These are phyloP conservation scores for Eilema sororculum DNA, from an alignment of 2,888 invertebrate genomes.

Conservation along the genomic window DNA sequence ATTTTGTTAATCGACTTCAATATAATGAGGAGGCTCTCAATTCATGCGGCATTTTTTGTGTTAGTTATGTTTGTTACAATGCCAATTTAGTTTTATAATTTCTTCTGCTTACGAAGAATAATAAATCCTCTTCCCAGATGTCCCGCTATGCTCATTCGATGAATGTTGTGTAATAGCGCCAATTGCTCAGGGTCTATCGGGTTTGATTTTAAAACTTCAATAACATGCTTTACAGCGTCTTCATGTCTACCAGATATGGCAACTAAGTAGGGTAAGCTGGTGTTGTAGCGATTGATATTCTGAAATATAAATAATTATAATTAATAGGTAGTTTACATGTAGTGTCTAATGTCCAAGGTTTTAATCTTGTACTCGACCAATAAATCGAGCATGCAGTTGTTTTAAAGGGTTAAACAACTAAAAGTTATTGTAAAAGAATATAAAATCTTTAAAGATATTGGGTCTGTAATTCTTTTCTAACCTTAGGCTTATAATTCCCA, in stretches of 20 bases:
- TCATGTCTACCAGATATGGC: slow-evolving; percentile 65
- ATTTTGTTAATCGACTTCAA: no score
- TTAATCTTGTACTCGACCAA: no score
- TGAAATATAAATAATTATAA: slow-evolving; percentile 39
- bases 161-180: slow-evolving; percentile 4
- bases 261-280: slow-evolving; percentile 62
- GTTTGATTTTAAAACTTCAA: slow-evolving; percentile 59
- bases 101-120: slow-evolving; percentile 56
- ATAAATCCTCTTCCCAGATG: slow-evolving; percentile 68
- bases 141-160: slow-evolving; percentile 53
- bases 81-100: no score
- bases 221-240: slow-evolving; percentile 52
- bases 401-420: no score
- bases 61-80: no score
- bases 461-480: slow-evolving; percentile 22
- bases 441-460: no score
- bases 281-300: slow-evolving; percentile 61
- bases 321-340: no score
- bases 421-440: no score
- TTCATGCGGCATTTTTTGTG: no score
- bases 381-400: no score
- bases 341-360: no score
- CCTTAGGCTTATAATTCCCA: slow-evolving; percentile 66
- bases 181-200: slow-evolving; percentile 45
- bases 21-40: no score